Evolutionary conservation across 2,113 vertebrate species (phyloP), one percentile per base, ranked within the genome.

Genomic region (Chionodraco myersi): DNA sequence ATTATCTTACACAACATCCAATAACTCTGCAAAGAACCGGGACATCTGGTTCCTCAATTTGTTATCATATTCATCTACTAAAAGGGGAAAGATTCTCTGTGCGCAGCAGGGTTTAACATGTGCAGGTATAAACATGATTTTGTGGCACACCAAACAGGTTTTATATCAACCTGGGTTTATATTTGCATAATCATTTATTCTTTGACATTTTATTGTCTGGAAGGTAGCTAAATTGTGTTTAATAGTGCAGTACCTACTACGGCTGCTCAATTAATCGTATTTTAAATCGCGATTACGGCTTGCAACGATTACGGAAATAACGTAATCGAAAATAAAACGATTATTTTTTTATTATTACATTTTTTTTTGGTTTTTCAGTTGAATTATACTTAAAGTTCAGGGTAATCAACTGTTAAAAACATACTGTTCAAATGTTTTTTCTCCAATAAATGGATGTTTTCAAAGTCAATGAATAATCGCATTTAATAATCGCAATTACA

Each of bases 221-320:
- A 36, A 11, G 8, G 10, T 11, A 49, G 13, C 2, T 34, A 4
- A n/a, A 60, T 11, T 57, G 12, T 5, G 14, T 21, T 61, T 5
- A 41, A 8, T 15, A 9, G 58, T 53, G 36, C 30, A 4, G 45
- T 59, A 88, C 95, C 67, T 94, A 99, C 98, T 21, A 21, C 1
- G 21, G 21, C 21, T 21, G 21, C 21, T 21, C 21, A 21, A 21
- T 21, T 21, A 21, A 21, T 21, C 21, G 21, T 21, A 21, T 21
- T 21, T 21, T 21, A 21, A 21, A 21, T 21, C 21, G 21, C 21
- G 21, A 21, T 21, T 21, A 21, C 21, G 21, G 21, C 21, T 21
- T 21, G 21, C 21, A 21, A 21, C 21, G 21, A 21, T 21, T 21
- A 21, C 21, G 21, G 1, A 21, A 21, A 21, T 21, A 21, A 21